phyloP scores from a whole-genome alignment of 1,140 invertebrate genomes.

The Melanaphis sacchari region DNA sequence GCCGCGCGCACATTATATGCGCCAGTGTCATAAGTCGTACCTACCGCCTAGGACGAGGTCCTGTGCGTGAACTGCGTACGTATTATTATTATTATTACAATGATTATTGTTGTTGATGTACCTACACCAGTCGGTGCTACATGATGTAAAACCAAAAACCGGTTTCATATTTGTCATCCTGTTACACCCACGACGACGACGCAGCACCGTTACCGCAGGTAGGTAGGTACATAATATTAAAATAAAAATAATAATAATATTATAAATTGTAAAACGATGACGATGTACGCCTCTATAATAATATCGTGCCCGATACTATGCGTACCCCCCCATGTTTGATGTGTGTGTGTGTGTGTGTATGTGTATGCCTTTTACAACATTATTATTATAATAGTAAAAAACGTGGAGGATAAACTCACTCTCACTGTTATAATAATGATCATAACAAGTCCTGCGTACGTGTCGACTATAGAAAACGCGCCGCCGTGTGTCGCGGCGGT shows the following conservation, averaged over 20 bases:
- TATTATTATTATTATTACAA: background rate
- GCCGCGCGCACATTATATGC: background rate
- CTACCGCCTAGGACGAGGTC: background rate
- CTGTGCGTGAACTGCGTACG: background rate
- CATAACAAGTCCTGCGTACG: background rate
- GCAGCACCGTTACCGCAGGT: conserved; percentile 32
- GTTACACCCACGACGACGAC: conserved; percentile 51
- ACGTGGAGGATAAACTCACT: conserved; percentile 32
- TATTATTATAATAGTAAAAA: background rate
- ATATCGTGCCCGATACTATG: background rate
- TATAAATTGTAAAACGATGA: background rate
- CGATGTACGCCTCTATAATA: background rate
- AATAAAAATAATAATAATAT: background rate
- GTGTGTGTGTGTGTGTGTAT: too few species aligned
- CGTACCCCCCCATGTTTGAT: too few species aligned
- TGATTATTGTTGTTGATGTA: background rate
- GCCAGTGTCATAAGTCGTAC: background rate
- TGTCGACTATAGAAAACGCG: conserved; percentile 39
- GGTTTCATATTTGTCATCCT: conserved; percentile 55
- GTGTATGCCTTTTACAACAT: background rate
- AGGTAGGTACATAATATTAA: background rate
- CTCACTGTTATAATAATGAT: conserved; percentile 22
- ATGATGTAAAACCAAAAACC: conserved; percentile 44
- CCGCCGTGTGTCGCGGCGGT: background rate
- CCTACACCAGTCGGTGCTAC: background rate